Percentiles rank a stretch among this genome's conserved stretches.
Evolutionary conservation across 2,888 invertebrate genomes (phyloP).

Genomic region (Agrilus cyanescens): DNA sequence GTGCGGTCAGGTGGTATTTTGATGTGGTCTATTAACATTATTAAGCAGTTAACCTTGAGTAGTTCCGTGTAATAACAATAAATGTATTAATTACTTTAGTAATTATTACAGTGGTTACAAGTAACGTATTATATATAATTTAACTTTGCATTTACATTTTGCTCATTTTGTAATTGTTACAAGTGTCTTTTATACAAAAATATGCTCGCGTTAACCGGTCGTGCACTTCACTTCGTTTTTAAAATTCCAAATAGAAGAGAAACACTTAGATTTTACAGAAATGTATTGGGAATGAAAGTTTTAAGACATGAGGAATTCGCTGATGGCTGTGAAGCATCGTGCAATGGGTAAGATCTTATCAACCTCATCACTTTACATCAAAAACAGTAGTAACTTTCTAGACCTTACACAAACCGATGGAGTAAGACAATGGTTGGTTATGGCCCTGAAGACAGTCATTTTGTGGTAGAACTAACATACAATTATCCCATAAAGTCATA

Average conservation of each 20-base stretch:
- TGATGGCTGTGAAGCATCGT: slow-evolving; percentile 92
- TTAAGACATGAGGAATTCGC: slow-evolving; percentile 94
- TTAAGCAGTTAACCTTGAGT: too few species aligned
- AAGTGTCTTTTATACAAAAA: not conserved
- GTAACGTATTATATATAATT: too few species aligned
- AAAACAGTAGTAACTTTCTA: slow-evolving; percentile 31
- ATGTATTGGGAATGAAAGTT: slow-evolving; percentile 92
- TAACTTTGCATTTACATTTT: too few species aligned
- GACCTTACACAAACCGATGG: slow-evolving; percentile 97
- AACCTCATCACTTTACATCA: not conserved
- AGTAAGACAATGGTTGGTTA: slow-evolving; percentile 99
- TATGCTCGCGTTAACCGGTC: slow-evolving; percentile 36
- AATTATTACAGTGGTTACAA: too few species aligned
- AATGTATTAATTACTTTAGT: too few species aligned
- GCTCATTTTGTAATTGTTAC: too few species aligned
- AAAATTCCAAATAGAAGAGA: slow-evolving; percentile 83
- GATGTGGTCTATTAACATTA: too few species aligned
- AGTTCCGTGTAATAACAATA: too few species aligned
- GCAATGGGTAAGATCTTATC: slow-evolving; percentile 70
- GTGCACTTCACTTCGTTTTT: slow-evolving; percentile 92
- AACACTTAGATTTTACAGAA: slow-evolving; percentile 79
- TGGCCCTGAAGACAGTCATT: slow-evolving; percentile 88
- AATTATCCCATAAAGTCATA: slow-evolving; percentile 90
- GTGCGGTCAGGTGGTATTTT: too few species aligned
- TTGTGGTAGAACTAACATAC: slow-evolving; percentile 93